These are phyloP conservation scores for Phainopepla nitens DNA, from an alignment of 2,113 vertebrate genomes.

Conservation along the genomic window DNA sequence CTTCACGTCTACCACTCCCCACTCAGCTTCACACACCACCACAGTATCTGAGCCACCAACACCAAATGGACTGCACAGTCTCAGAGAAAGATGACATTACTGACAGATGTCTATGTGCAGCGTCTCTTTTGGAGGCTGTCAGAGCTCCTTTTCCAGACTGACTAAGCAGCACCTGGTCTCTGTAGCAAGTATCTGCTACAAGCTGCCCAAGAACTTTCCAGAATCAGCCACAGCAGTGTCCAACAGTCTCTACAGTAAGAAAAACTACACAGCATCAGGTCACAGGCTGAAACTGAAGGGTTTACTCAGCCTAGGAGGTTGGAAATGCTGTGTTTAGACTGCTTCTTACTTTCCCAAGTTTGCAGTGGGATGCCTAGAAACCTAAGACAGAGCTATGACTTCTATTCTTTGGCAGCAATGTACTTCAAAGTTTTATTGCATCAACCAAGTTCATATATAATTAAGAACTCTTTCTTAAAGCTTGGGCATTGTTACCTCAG, in stretches of 20 bases:
- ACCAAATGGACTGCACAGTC: neutral
- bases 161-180: neutral
- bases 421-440: neutral
- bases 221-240: neutral
- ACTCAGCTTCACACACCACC: neutral
- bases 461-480: neutral
- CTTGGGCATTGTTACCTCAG: neutral
- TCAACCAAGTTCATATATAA: neutral
- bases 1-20: neutral
- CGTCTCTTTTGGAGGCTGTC: neutral
- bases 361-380: neutral
- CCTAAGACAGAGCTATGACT: neutral
- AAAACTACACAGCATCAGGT: neutral
- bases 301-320: neutral
- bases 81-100: neutral
- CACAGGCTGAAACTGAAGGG: neutral
- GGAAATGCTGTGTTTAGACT: neutral
- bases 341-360: neutral
- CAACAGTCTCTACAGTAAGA: neutral
- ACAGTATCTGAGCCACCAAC: fast-evolving
- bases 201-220: neutral
- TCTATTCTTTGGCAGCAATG: neutral
- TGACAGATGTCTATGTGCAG: neutral
- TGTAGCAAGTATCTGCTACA: neutral
- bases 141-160: neutral